These are phyloP conservation scores for Montipora foliosa DNA, from an alignment of 64 coral and sea anemone species.

Conservation along the genomic window DNA sequence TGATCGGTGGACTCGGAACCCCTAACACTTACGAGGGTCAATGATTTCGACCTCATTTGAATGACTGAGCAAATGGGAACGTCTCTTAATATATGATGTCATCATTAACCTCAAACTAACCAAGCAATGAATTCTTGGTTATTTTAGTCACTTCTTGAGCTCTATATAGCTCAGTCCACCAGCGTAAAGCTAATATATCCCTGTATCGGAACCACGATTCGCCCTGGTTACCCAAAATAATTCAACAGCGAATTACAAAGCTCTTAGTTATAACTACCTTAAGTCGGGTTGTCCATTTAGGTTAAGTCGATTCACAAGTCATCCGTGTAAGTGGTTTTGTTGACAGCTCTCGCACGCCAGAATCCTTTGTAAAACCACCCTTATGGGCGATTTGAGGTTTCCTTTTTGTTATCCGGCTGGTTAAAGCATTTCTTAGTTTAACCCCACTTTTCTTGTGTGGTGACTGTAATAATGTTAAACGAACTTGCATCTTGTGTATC, in stretches of 20 bases:
- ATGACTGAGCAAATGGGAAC: slow-evolving; percentile 18
- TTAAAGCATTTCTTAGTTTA: background rate
- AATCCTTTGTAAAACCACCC: slow-evolving; percentile 32
- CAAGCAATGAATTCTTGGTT: slow-evolving; percentile 11
- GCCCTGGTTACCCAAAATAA: slow-evolving; percentile 38
- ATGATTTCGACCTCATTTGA: slow-evolving; percentile 54
- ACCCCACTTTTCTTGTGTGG: background rate
- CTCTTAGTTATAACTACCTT: slow-evolving; percentile 40
- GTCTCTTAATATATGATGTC: slow-evolving; percentile 8
- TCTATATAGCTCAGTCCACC: slow-evolving; percentile 21
- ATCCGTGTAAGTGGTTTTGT: slow-evolving; percentile 56
- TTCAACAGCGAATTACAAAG: slow-evolving; percentile 37
- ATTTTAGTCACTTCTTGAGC: slow-evolving; percentile 34
- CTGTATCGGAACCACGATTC: background rate
- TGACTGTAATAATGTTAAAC: background rate
- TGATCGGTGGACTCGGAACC: slow-evolving; percentile 2
- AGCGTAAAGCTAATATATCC: slow-evolving; percentile 44
- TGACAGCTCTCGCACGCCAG: slow-evolving; percentile 26
- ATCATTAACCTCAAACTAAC: slow-evolving; percentile 37
- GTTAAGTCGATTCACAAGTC: slow-evolving; percentile 64
- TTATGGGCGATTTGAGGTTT: background rate
- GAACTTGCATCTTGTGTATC: slow-evolving; percentile 8
- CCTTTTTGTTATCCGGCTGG: background rate
- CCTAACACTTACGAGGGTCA: slow-evolving; percentile 43
- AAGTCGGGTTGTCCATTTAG: slow-evolving; percentile 17